phyloP scores from a whole-genome alignment of 2,888 invertebrate genomes.

The Drosophila niveifrons region DNA sequence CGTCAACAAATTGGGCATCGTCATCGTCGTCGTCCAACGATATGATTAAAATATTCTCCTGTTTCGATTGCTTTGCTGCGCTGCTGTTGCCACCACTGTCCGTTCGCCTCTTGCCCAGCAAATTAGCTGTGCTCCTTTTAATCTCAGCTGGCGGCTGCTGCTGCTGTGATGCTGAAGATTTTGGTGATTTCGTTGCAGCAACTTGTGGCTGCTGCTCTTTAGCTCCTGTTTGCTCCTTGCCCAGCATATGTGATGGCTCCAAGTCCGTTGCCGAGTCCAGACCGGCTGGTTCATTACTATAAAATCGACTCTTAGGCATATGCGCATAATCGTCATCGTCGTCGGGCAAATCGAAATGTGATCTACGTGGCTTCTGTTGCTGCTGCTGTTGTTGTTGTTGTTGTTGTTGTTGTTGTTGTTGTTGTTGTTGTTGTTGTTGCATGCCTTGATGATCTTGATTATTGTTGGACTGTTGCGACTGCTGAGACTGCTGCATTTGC shows the following conservation, averaged over 20 bases:
- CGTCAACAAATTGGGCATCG: neutral
- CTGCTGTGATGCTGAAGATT: neutral
- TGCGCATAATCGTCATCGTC: neutral
- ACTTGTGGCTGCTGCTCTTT: slow-evolving; percentile 1
- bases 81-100: slow-evolving; percentile 38
- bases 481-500: slow-evolving; percentile 44
- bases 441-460: neutral
- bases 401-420: neutral
- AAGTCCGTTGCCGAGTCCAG: neutral
- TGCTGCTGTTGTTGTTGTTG: neutral
- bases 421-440: slow-evolving; percentile 1
- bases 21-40: slow-evolving; percentile 73
- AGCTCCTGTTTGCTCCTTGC: neutral
- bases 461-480: slow-evolving; percentile 1
- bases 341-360: neutral
- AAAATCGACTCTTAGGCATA: neutral
- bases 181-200: neutral
- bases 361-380: neutral
- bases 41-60: slow-evolving; percentile 63
- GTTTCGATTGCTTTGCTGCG: slow-evolving; percentile 52
- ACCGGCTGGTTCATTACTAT: neutral
- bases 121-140: neutral
- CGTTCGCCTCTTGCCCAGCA: slow-evolving; percentile 66
- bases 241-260: neutral
- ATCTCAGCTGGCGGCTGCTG: slow-evolving; percentile 12